These are phyloP conservation scores for Anhinga anhinga DNA, from an alignment of 2,113 vertebrate species.

Conservation along the genomic window DNA sequence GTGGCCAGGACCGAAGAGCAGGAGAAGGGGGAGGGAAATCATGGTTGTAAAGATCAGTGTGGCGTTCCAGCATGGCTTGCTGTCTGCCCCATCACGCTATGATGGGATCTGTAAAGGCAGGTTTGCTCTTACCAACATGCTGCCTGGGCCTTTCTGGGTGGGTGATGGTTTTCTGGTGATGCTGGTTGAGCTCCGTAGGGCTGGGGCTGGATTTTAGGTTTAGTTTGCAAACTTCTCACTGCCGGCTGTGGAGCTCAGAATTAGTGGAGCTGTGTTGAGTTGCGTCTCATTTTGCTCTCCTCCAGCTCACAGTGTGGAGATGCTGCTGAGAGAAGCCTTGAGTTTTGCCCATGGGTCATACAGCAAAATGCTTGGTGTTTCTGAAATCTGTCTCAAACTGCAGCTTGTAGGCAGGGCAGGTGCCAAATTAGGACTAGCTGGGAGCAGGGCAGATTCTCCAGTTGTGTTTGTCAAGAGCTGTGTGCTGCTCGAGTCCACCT, in stretches of 20 bases:
- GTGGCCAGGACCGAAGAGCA: neutral
- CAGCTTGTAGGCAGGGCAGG: neutral
- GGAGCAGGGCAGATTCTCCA: neutral
- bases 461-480: neutral
- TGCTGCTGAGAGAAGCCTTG: neutral
- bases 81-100: neutral
- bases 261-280: fast-evolving
- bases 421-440: neutral
- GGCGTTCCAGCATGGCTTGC: neutral
- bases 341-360: neutral
- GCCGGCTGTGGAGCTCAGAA: fast-evolving
- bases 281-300: neutral
- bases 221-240: neutral
- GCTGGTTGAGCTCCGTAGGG: neutral
- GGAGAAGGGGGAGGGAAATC: neutral
- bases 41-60: neutral
- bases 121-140: fast-evolving
- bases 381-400: neutral
- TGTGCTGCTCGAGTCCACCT: fast-evolving
- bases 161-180: neutral
- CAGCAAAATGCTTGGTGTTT: neutral
- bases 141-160: neutral
- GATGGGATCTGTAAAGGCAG: neutral
- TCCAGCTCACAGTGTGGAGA: neutral
- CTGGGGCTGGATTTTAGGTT: neutral